A percentile compares a stretch with the other conserved stretches of the same genome.
phyloP scores from a whole-genome alignment of 2,888 invertebrate genomes.

The Athalia circularis region DNA sequence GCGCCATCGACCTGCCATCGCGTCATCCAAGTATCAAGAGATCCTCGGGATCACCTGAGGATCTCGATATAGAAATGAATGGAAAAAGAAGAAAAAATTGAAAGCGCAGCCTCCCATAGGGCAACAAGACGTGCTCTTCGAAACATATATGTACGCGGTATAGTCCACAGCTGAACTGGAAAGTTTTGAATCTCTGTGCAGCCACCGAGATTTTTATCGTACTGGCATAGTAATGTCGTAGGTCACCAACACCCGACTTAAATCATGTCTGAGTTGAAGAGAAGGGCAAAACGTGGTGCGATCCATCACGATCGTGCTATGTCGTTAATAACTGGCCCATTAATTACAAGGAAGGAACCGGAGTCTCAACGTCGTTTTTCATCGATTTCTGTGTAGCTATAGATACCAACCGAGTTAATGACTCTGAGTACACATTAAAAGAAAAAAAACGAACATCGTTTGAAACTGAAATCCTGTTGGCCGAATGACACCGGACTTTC shows the following conservation, averaged over 20 bases:
- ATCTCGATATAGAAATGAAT: background rate
- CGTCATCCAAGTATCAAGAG: constrained; percentile 11
- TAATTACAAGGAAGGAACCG: constrained; percentile 39
- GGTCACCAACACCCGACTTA: constrained; percentile 18
- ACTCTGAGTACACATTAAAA: background rate
- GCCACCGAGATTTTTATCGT: constrained; percentile 9
- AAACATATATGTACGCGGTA: constrained; percentile 7
- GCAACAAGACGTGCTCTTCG: background rate
- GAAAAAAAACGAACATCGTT: too few species aligned
- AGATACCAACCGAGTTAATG: constrained; percentile 17
- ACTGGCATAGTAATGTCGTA: constrained; percentile 12
- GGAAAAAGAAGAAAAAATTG: background rate
- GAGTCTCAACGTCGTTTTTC: constrained; percentile 23
- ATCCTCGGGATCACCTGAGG: constrained; percentile 26
- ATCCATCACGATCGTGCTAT: constrained; percentile 38
- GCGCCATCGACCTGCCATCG: constrained; percentile 5
- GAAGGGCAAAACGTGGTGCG: constrained; percentile 37
- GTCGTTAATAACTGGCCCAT: constrained; percentile 43
- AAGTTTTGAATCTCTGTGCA: constrained; percentile 17
- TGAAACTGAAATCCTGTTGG: too few species aligned
- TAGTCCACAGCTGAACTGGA: background rate
- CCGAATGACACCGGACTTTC: too few species aligned
- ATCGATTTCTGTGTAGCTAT: constrained; percentile 27
- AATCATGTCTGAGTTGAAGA: background rate
- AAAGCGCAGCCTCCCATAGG: background rate